Evolutionary conservation across 2,888 invertebrate species (phyloP), one percentile per base, ranked within the genome.

Genomic region (Tuta absoluta): DNA sequence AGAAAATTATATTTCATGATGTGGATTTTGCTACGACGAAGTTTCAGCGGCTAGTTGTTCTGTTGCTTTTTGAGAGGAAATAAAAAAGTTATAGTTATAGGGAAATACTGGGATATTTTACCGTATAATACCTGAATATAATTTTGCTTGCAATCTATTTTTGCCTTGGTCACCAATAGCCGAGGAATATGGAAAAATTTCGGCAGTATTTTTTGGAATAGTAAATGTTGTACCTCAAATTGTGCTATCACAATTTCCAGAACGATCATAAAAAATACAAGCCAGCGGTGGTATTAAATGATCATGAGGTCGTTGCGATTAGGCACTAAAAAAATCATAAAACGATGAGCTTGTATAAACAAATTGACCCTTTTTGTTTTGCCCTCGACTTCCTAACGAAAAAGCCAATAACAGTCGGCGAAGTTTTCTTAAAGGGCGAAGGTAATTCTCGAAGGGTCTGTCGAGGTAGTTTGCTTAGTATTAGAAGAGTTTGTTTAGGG

Each of bases 401-500:
- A 84, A 82, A 80, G 74, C 80, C 80, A 83, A 83, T 82, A 84
- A 80, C 75, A 82, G 79, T 82, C 81, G 67, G 71, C 66, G 66
- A 85, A 86, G 84, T 86, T 87, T 84, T 80, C 78, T 80, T 78
- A 78, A 75, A 80, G 80, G 80, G 79, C 75, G 17, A 80, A 86
- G 86, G 85, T 86, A 81, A 86, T 82, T 79, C 82, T 81, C 82
- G 28, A 69, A 82, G 84, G 87, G 82, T 74, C 76, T 74, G 78
- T 78, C 74, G 76, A 81, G 79, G 84, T 74, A 79, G 86, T 88
- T 87, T 85, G 77, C 82, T 85, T 82, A 85, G 84, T 85, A 86
- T 87, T 83, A 82, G 76, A 78, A 74, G 77, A 77, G 87, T 87
- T 88, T 86, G 82, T 76, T 87, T 85, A 87, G 87, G 85, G 66